A percentile compares a stretch with the other conserved stretches of the same genome.
phyloP scores from a whole-genome alignment of 2,113 vertebrate species.

The Paradoxurus hermaphroditus region DNA sequence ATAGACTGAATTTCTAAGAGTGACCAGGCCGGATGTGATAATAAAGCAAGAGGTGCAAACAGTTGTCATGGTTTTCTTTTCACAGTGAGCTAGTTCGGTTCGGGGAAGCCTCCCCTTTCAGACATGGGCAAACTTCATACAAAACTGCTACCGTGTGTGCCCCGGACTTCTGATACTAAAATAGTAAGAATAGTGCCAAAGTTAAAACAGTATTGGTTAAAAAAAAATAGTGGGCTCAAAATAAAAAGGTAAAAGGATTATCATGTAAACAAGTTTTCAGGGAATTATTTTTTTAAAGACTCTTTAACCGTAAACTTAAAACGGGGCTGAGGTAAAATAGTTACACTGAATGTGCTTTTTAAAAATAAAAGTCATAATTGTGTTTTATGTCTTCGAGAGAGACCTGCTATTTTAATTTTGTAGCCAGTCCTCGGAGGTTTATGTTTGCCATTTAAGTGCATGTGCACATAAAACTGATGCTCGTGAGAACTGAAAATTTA shows the following conservation, averaged over 20 bases:
- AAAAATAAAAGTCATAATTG: background rate
- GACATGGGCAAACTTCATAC: slow-evolving; percentile 54
- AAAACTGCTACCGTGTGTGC: slow-evolving; percentile 72
- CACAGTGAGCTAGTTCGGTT: slow-evolving; percentile 78
- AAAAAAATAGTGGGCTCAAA: background rate
- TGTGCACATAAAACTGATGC: background rate
- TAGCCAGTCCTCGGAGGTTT: background rate
- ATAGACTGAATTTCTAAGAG: slow-evolving; percentile 88
- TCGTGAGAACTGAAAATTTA: background rate
- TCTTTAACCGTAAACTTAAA: slow-evolving; percentile 47
- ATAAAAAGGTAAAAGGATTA: slow-evolving; percentile 53
- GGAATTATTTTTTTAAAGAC: background rate
- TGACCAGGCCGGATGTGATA: slow-evolving; percentile 86
- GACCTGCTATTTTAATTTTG: slow-evolving; percentile 2
- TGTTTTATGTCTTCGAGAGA: background rate
- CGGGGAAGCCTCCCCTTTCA: slow-evolving; percentile 68
- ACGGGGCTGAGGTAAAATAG: background rate
- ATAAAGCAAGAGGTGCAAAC: slow-evolving; percentile 85
- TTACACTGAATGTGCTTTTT: background rate
- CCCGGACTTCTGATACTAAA: slow-evolving; percentile 56
- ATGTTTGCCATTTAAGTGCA: background rate
- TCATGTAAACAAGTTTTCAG: slow-evolving; percentile 35
- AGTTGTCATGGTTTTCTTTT: slow-evolving; percentile 88
- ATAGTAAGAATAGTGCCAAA: slow-evolving; percentile 40
- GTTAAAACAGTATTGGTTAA: slow-evolving; percentile 30